Percentiles rank a stretch among this genome's conserved stretches.
These are phyloP conservation scores for Dendronephthya gigantea DNA, from an alignment of 64 coral and sea anemone species.

Conservation along the genomic window DNA sequence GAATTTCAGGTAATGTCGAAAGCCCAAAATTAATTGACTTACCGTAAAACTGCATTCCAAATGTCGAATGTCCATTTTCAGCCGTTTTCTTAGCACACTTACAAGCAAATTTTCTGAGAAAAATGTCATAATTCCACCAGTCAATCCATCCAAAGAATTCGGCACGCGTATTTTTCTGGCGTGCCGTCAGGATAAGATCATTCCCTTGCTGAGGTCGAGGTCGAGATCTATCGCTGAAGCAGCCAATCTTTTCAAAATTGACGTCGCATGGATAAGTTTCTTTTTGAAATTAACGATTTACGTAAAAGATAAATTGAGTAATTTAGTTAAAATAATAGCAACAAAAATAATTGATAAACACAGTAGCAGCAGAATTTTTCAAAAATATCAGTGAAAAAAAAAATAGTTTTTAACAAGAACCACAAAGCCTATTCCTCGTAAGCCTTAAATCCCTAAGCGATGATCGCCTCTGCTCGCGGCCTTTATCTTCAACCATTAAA, in stretches of 20 bases:
- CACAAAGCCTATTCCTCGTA: too few relatives aligned
- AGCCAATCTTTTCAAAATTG: neutral
- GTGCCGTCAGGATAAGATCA: neutral
- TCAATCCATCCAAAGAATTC: neutral
- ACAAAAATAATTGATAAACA: too few relatives aligned
- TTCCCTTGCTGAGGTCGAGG: too few relatives aligned
- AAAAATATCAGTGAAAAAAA: too few relatives aligned
- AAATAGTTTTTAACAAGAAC: too few relatives aligned
- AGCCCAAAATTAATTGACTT: neutral
- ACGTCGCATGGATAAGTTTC: neutral
- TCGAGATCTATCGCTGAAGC: neutral
- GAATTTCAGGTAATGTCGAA: neutral
- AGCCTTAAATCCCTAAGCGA: too few relatives aligned
- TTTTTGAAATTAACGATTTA: neutral
- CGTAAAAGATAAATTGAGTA: too few relatives aligned
- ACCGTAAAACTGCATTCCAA: conserved; percentile 50
- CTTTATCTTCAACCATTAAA: too few relatives aligned
- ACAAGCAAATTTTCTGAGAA: conserved; percentile 23
- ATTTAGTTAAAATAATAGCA: too few relatives aligned
- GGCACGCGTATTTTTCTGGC: neutral
- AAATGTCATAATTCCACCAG: conserved; percentile 24
- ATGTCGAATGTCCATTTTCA: conserved; percentile 3
- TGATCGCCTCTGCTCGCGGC: too few relatives aligned
- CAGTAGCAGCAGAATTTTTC: too few relatives aligned
- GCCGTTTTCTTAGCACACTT: conserved; percentile 25